A percentile compares a stretch with the other conserved stretches of the same genome.
These are phyloP conservation scores for Astur gentilis DNA, from an alignment of 2,113 vertebrate species.

Conservation along the genomic window DNA sequence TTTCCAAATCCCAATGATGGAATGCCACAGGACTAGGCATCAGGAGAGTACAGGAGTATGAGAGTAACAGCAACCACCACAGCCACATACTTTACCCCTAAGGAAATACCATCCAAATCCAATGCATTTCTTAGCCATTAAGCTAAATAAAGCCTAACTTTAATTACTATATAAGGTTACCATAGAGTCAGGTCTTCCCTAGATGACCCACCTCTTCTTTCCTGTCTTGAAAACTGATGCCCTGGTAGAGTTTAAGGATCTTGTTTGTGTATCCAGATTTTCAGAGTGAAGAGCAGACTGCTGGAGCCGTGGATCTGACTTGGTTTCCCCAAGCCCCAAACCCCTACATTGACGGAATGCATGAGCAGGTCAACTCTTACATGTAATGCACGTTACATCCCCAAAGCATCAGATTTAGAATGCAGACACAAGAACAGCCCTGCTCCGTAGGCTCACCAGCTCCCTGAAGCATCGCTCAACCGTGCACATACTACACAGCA, in stretches of 20 bases:
- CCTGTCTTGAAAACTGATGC: background rate
- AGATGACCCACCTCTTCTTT: background rate
- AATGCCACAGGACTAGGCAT: background rate
- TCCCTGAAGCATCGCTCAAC: background rate
- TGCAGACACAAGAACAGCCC: background rate
- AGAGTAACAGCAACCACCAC: background rate
- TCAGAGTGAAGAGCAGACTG: background rate
- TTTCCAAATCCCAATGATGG: background rate
- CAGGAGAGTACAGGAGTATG: background rate
- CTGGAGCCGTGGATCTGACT: background rate
- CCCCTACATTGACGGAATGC: background rate
- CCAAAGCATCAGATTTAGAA: background rate
- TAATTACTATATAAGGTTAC: background rate
- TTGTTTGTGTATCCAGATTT: background rate
- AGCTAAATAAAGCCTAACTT: background rate
- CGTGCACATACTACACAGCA: background rate
- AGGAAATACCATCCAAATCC: background rate
- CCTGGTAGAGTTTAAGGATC: background rate
- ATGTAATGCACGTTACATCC: background rate
- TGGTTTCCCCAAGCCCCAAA: background rate
- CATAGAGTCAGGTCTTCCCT: background rate
- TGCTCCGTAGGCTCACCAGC: background rate
- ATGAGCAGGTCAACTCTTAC: background rate
- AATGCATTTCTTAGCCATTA: background rate
- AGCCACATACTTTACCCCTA: background rate